Evolutionary conservation across 1,140 invertebrate species (phyloP), one percentile per base, ranked within the genome.

Genomic region (Neodiprion lecontei): DNA sequence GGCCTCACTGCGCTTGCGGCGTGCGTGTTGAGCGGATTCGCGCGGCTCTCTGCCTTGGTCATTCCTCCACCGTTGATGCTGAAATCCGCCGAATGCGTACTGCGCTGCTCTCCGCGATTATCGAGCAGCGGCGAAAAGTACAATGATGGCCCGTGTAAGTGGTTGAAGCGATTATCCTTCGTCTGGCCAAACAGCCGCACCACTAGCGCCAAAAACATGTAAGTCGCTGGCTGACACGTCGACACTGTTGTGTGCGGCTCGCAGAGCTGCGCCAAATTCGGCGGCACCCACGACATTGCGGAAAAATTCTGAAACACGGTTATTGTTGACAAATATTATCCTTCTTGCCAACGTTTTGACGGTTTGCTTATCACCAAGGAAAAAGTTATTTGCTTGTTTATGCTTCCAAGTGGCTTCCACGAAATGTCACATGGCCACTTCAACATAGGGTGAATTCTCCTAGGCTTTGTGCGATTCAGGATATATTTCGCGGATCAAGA

Each of bases 151-250:
- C 12, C 23, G 49, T 71, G 10, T n/a, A 14, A 49, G 47, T 75
- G 74, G 68, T 11, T 12, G 23, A 66, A 49, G n/a, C 66, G 70
- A 49, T 75, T 75, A 76, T 91, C 90, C 40, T 77, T 75, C 0
- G 91, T 91, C 11, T 88, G 81, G 3, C 92, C 90, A 74, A 93
- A 92, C 1, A 93, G 78, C 23, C 87, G 88, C 0, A 89, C 83
- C 1, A 93, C 75, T 28, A 93, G 80, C 7, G 89, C 84, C 7
- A 93, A 77, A 77, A 90, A 93, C 82, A 92, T 82, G 50, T 90
- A 88, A 3, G 89, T 89, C 1, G 88, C 85, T 9, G 90, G 86
- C 1, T 90, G 88, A 77, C 92, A 93, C 75, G 89, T 89, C 0
- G 91, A 90, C 7, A 92, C 79, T 14, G 88, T 89, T 0, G 88